Evolutionary conservation across 2,888 invertebrate genomes (phyloP).

Genomic region (Rhopalosiphum nymphaeae): DNA sequence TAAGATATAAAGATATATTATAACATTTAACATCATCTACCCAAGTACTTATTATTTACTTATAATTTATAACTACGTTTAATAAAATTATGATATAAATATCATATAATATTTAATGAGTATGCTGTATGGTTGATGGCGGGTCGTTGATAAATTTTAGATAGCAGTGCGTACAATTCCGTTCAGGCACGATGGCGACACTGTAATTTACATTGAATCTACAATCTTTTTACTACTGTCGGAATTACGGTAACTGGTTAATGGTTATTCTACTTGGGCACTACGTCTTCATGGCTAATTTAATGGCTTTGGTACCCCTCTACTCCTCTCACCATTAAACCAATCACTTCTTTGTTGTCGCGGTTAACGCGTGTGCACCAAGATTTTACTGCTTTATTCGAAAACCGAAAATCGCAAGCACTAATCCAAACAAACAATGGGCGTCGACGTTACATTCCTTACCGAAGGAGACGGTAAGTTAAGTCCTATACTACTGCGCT

Average conservation of each 20-base stretch:
- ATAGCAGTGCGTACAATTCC: background rate
- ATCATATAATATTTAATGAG: no score
- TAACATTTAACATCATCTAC: no score
- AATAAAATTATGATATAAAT: no score
- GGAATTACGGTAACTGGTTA: background rate
- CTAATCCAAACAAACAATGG: constrained; percentile 16
- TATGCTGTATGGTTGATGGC: background rate
- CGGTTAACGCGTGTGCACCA: background rate
- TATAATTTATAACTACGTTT: no score
- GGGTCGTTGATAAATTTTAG: background rate
- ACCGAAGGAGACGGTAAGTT: constrained; percentile 60
- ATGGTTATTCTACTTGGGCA: no score
- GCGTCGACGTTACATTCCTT: constrained; percentile 49
- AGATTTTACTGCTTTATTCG: background rate
- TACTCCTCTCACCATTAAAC: background rate
- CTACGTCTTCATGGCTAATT: no score
- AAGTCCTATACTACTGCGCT: background rate
- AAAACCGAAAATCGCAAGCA: background rate
- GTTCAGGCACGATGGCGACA: background rate
- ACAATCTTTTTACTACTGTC: background rate
- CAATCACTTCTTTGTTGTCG: background rate
- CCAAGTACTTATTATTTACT: no score
- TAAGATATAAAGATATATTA: no score
- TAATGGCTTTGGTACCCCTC: background rate
- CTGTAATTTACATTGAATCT: background rate